Base-by-base conservation (phyloP, 2,888 invertebrate genomes). In the Harpagoxenus sublaevis region DNA sequence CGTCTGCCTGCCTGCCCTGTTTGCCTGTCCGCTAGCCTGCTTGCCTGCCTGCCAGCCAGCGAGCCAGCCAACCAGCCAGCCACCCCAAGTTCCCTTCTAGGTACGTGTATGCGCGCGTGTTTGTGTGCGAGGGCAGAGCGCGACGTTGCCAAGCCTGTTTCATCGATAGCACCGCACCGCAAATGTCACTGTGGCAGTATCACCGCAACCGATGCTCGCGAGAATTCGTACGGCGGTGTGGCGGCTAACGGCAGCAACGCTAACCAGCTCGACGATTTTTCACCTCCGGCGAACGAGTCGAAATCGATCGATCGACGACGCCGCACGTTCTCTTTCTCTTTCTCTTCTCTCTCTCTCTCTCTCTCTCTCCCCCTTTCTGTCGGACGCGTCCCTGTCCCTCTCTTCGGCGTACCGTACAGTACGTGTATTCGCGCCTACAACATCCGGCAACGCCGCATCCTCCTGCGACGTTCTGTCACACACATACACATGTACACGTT, bases 391-490 rank as follows among this genome's bases (percentile, higher is more conserved):
- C 45, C 48, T 18, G 4, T 35, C 73, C 35, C 73, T 71, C 53
- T 82, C 65, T 5, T 68, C 53, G 48, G 81, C 82, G 35, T 23
- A 45, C 42, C 68, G 28, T 45, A 73, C 71, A 55, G 71, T 84
- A 68, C 82, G 85, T 45, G 66, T 79, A 73, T 86, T 89, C 87
- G 90, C 87, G 88, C 87, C 84, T 82, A 89, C 60, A 83, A 92
- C 88, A 81, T 81, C 84, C 86, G 94, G 90, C 94, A 94, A 94
- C 94, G 87, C 85, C 86, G 94, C 89, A 89, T 92, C 89, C 91
- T 93, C 92, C 90, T 91, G 91, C 92, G 92, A 93, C 92, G 92
- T 93, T 91, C 92, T 93, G 92, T 93, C 92, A 92, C 93, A 91
- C 90, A 92, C 92, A 85, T 92, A 91, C 90, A 91, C 51, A 84